phyloP scores from a whole-genome alignment of 1,140 invertebrate genomes.

The Drosophila melanogaster region Release_6_plus_ISO1_MT NT_033777.3:7306001-7306500 shows the following conservation, averaged over 20 bases:
- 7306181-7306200: conserved; percentile 69
- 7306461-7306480: not conserved
- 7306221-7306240: conserved; percentile 45
- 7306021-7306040: conserved; percentile 61
- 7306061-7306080: conserved; percentile 20
- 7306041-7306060: conserved; percentile 45
- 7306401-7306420: not conserved
- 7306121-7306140: conserved; percentile 31
- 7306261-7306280: conserved; percentile 37
- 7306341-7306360: conserved; percentile 41
- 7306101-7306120: conserved; percentile 43
- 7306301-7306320: not conserved
- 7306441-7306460: conserved; percentile 50
- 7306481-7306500: not conserved
- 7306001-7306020: conserved; percentile 35
- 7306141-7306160: conserved; percentile 15
- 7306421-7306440: conserved; percentile 1
- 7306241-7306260: conserved; percentile 67
- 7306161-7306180: conserved; percentile 21
- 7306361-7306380: conserved; percentile 8
- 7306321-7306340: conserved; percentile 52
- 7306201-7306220: conserved; percentile 63
- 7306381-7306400: conserved; percentile 25
- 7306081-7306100: not conserved
- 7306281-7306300: not conserved